Conservation (phyloP, 2,113 vertebrate species). For the Hucho hucho region DNA sequence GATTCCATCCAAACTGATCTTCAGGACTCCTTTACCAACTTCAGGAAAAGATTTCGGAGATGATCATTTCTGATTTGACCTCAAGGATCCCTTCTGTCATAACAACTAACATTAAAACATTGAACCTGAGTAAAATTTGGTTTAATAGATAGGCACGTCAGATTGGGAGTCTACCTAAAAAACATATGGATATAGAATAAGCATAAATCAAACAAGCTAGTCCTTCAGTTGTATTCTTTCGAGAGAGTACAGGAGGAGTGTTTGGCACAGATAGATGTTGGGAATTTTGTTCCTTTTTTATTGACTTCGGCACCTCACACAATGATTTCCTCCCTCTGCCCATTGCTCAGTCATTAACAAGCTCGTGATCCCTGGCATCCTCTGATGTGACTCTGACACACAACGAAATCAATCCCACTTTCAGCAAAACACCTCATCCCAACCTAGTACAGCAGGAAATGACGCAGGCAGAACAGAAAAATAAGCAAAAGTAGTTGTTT, state of each 20-base stretch:
- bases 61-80: not conserved
- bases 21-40: no score
- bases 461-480: constrained; percentile 49
- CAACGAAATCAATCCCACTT: constrained; percentile 49
- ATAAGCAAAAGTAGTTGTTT: constrained; percentile 18
- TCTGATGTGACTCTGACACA: constrained; percentile 54
- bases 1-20: not conserved
- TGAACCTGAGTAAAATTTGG: no score
- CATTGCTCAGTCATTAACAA: constrained; percentile 34
- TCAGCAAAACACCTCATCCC: constrained; percentile 60
- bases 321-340: constrained; percentile 60
- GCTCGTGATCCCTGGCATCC: constrained; percentile 53
- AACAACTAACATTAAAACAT: no score
- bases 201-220: not conserved
- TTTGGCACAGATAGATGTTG: not conserved
- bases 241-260: not conserved
- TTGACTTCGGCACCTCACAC: constrained; percentile 31
- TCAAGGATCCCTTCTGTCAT: no score
- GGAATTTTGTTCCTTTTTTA: constrained; percentile 12
- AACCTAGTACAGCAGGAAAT: constrained; percentile 51
- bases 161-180: not conserved
- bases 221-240: not conserved
- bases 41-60: not conserved
- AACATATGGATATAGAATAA: not conserved
- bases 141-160: not conserved